Evolutionary conservation across 2,113 vertebrate genomes (phyloP).

Genomic region (Mustela lutreola): DNA sequence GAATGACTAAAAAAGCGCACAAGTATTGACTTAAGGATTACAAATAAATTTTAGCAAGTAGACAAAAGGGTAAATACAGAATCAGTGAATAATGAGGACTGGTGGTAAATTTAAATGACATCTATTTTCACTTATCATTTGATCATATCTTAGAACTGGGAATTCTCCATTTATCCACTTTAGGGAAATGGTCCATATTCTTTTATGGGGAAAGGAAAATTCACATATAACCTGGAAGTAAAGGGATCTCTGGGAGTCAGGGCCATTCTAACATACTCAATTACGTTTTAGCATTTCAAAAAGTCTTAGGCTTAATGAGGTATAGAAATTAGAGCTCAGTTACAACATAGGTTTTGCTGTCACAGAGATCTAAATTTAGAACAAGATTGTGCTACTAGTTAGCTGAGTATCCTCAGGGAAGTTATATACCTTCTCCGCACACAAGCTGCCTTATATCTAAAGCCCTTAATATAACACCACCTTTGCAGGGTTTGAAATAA

Average conservation of each 20-base stretch:
- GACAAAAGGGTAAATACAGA: background rate
- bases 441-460: background rate
- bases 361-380: conserved; percentile 39
- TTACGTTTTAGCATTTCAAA: background rate
- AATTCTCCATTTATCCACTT: background rate
- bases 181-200: background rate
- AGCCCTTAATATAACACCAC: background rate
- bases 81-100: background rate
- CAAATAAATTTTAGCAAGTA: background rate
- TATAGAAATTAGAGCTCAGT: background rate
- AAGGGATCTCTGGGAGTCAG: background rate
- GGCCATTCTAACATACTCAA: background rate
- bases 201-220: background rate
- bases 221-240: background rate
- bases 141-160: background rate
- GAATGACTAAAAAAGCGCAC: background rate
- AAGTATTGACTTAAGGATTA: background rate
- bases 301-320: conserved; percentile 24
- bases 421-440: background rate
- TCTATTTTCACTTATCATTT: background rate
- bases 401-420: background rate
- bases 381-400: background rate
- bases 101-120: background rate
- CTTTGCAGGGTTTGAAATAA: conserved; percentile 20
- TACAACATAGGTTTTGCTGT: background rate